Conservation (phyloP, 1,140 invertebrate species). For the Cydia fagiglandana region DNA sequence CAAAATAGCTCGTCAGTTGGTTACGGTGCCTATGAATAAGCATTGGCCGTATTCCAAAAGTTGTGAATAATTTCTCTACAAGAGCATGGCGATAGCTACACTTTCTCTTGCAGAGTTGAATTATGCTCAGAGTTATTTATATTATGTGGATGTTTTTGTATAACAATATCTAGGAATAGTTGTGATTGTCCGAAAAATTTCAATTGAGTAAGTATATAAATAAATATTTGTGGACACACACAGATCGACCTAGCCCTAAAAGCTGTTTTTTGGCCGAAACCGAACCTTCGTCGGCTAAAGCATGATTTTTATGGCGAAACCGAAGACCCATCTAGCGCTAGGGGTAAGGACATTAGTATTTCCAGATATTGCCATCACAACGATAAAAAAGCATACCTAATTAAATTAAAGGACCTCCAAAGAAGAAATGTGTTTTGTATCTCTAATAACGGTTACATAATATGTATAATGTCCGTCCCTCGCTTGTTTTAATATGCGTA, state of each 20-base stretch:
- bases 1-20: conserved; percentile 29
- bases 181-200: neutral
- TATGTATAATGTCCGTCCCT: neutral
- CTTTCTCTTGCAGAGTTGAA: conserved; percentile 24
- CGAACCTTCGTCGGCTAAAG: no score
- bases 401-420: no score
- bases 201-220: neutral
- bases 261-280: no score
- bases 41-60: conserved; percentile 30
- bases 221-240: no score
- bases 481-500: neutral
- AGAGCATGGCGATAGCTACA: conserved; percentile 19
- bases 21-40: conserved; percentile 25
- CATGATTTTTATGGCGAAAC: no score
- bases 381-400: no score
- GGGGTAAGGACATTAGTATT: no score
- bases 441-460: no score
- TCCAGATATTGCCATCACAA: no score
- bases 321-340: no score
- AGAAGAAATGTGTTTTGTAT: no score
- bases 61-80: conserved; percentile 27
- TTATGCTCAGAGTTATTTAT: conserved; percentile 8
- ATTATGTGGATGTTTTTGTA: neutral
- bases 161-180: neutral
- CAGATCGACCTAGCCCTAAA: no score